Percentiles rank a stretch among this genome's conserved stretches.
phyloP scores from a whole-genome alignment of 2,797 vertebrate genomes.

The Acanthurus tractus region DNA sequence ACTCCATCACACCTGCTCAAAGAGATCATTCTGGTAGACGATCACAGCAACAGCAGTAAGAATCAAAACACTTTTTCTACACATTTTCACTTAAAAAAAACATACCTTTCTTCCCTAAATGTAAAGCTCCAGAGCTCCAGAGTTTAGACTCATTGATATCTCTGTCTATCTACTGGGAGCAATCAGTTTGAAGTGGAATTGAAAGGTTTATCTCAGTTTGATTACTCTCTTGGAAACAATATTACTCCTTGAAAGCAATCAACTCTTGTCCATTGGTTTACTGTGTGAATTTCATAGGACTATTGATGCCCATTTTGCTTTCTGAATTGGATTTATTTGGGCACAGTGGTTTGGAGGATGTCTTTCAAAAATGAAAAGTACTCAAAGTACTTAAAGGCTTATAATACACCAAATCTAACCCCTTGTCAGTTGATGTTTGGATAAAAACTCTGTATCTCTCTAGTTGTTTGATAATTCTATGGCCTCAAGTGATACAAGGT shows the following conservation, averaged over 20 bases:
- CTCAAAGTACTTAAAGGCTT: background rate
- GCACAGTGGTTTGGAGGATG: background rate
- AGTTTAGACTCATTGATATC: background rate
- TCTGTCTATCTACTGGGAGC: background rate
- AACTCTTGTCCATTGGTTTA: background rate
- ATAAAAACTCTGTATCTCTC: conserved; percentile 4
- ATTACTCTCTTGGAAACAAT: conserved; percentile 1
- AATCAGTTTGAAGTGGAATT: conserved; percentile 1
- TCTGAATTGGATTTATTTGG: background rate
- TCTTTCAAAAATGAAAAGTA: background rate
- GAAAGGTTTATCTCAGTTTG: conserved; percentile 6
- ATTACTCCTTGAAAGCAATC: conserved; percentile 8
- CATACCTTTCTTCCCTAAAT: background rate
- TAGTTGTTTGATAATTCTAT: background rate
- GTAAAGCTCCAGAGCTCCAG: background rate
- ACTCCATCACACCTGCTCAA: conserved; percentile 93
- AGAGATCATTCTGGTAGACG: conserved; percentile 96
- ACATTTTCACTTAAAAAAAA: background rate
- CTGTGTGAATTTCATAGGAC: background rate
- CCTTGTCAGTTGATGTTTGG: background rate
- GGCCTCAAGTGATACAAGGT: conserved; percentile 15
- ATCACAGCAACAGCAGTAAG: conserved; percentile 94
- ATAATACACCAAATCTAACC: background rate
- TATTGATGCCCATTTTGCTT: background rate
- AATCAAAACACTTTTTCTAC: background rate